Base-by-base conservation (phyloP, 1,140 invertebrate genomes). In the Bicyclus anynana region DNA sequence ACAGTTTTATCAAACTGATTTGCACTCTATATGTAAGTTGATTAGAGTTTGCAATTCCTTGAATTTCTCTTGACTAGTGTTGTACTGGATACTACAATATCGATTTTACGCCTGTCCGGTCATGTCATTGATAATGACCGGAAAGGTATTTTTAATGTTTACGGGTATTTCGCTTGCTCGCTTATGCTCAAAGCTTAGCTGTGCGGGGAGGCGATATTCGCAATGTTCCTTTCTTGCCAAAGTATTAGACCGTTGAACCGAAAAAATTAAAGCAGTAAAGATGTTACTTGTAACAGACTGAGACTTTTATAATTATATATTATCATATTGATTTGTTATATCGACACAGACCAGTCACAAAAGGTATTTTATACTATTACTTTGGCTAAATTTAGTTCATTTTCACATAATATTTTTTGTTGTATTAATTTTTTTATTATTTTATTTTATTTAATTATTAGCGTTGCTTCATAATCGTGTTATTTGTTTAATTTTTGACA, bases 81-180 rank as follows among this genome's bases (percentile, higher is more conserved):
- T 37, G 23, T 50, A 37, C n/a, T 20, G n/a, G 16, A 16, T 23
- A 57, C 54, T 13, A 47, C 21, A 14, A 33, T 26, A 53, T 60
- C 57, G 65, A 73, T 73, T 69, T 67, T 55, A 66, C 67, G 67
- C 47, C 55, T 47, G 58, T 66, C 55, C 38, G 48, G 46, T 66
- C 69, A 71, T 67, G 65, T 63, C 70, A 72, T 67, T 57, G 67
- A 48, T 72, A 67, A 69, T 67, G 51, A 54, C 47, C 65, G 64
- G 59, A 67, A 65, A 65, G 65, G 33, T 65, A 64, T 73, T 63
- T 65, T 60, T 51, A 72, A 65, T 59, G 40, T 69, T 58, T 62
- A 26, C 44, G 18, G 27, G 26, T 59, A 53, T 53, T 53, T 59
- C 46, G 56, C 56, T 47, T 52, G 56, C 56, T 59, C 56, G 57